These are phyloP conservation scores for Anas platyrhynchos DNA, from an alignment of 2,113 vertebrate species.

Conservation along the genomic window DNA sequence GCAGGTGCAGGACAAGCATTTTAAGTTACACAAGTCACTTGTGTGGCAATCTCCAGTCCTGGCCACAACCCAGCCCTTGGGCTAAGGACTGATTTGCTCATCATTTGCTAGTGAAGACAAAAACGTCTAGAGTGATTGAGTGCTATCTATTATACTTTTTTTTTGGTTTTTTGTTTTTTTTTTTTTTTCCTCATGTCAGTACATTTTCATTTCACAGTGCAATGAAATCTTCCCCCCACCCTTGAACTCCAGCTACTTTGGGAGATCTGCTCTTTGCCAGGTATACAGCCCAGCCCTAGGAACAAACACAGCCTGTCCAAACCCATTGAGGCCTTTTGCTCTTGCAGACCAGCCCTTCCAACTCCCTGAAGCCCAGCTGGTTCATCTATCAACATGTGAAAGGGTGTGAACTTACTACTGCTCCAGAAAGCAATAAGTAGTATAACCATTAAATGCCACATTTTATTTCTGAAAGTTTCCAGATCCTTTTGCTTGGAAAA, in stretches of 20 bases:
- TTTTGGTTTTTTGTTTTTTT: background rate
- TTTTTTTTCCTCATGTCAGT: background rate
- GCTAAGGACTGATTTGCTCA: background rate
- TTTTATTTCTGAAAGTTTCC: conserved; percentile 26
- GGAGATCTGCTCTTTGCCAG: background rate
- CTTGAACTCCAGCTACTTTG: background rate
- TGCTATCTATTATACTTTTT: background rate
- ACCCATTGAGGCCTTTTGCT: background rate
- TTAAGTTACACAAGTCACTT: background rate
- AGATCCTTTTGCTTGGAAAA: background rate
- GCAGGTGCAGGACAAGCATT: background rate
- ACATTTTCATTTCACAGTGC: background rate
- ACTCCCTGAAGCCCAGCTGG: background rate
- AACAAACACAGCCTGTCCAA: background rate
- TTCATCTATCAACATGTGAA: background rate
- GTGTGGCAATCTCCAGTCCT: background rate
- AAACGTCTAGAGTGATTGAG: conserved; percentile 5
- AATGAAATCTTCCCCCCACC: background rate
- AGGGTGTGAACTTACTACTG: background rate
- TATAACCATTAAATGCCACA: background rate
- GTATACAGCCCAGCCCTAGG: background rate
- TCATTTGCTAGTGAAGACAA: conserved; percentile 13
- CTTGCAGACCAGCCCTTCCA: background rate
- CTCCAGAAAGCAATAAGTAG: background rate
- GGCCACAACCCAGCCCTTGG: background rate